Base-by-base conservation (phyloP, 2,113 vertebrate species). In the Bubo scandiacus region DNA sequence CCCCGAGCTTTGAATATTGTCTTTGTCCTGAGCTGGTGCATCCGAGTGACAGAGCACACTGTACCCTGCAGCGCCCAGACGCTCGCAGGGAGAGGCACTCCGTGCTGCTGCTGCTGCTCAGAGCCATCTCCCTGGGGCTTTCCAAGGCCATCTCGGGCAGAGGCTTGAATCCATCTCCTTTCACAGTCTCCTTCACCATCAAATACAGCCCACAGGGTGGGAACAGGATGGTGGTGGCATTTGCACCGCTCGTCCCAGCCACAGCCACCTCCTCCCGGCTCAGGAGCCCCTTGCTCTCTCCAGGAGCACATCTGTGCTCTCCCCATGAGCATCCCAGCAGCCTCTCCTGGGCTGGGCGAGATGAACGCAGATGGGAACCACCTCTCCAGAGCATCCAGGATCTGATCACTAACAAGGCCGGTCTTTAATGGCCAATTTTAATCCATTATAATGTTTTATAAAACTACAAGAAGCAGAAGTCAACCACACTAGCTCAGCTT, bases 41-140 rank as follows among this genome's bases (percentile, higher is more conserved):
- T 8, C 25, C 4, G 7, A 15, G 22, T 51, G 19, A 47, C 26
- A 38, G 59, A 67, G 86, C 66, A 42, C 7, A 9, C 47, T 17
- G 52, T 2, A 22, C 26, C 15, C 32, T 17, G 57, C 45, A 26
- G 47, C 3, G 10, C n/a, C 29, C 2, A 0, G 51, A 42, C 1
- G 25, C 42, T 43, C 11, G 1, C 74, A 26, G 14, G 47, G 21
- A 72, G 11, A 30, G 57, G 45, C 6, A 20, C 55, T 43, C 16
- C 0, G 0, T 20, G 62, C 63, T 40, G 51, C n/a, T 54, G 7
- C 49, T 29, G 27, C 66, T 54, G 23, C 86, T 25, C 73, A 5
- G 3, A 62, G 73, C 58, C 15, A 0, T 3, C 58, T 52, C 34
- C 38, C 9, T 2, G 34, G 4, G 14, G 16, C n/a, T n/a, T 38